Evolutionary conservation across 2,888 invertebrate genomes (phyloP), one percentile per base, ranked within the genome.

Genomic region (Diadegma fenestrale): DNA sequence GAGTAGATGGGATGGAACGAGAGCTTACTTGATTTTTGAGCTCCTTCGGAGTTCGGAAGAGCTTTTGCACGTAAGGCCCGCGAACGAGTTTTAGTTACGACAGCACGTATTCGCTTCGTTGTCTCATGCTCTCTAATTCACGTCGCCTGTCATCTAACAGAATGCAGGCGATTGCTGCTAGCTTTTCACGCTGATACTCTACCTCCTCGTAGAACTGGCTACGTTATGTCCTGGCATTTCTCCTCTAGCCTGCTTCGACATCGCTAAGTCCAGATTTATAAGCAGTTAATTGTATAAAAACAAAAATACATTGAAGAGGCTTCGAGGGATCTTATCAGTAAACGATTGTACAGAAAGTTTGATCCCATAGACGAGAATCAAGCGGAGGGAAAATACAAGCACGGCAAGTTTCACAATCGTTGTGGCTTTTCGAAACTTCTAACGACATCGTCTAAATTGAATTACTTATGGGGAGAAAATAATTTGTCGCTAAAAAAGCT

Each of bases 61-160:
- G 26, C 69, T 33, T 4, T 30, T 61, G n/a, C 48, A 8, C 5
- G 41, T 45, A 54, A 41, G 26, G 22, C 26, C 43, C 22, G 58
- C 17, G 22, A 73, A 58, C n/a, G 72, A 58, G 58, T 73, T 73
- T 73, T 17, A 73, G 71, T 71, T 51, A 54, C 51, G 37, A 37
- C 19, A 71, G 37, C 72, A 58, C 58, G 58, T 73, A 41, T 41
- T 73, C 41, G 8, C 33, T 30, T 71, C 71, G 51, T 73, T 54
- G 7, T n/a, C 10, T 41, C 4, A 17, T 73, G 10, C 22, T 73
- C 37, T 58, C 58, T 73, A 30, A 79, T 73, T 58, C 72, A 37
- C 26, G 41, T 58, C n/a, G 58, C 12, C 19, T 37, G 71, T 58
- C 58, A 26, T 58, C 58, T 58, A 73, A 73, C 41, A 3, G 22